These are phyloP conservation scores for Melipona bicolor DNA, from an alignment of 2,888 invertebrate genomes.

Conservation along the genomic window DNA sequence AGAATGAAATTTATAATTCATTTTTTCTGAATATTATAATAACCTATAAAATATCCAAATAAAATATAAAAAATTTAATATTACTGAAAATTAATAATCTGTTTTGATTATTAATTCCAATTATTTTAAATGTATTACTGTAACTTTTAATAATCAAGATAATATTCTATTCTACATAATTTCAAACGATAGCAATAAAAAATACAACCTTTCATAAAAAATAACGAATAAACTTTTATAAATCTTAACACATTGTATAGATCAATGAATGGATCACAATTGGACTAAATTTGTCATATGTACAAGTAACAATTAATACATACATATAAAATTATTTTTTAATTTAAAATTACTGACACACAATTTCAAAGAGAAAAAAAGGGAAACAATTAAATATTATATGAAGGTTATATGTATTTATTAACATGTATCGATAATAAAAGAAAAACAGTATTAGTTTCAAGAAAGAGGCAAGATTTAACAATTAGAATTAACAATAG, in stretches of 20 bases:
- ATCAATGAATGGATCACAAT: not conserved
- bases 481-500: no score
- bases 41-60: not conserved
- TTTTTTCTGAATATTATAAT: no score
- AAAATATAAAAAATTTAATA: not conserved
- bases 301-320: slow-evolving; percentile 2
- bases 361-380: not conserved
- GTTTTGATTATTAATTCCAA: not conserved
- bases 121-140: not conserved
- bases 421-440: not conserved
- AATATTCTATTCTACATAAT: not conserved
- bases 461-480: slow-evolving; percentile 9
- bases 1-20: not conserved
- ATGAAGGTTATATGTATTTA: not conserved
- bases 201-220: not conserved
- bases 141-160: not conserved
- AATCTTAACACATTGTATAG: not conserved
- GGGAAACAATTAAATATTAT: not conserved
- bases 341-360: not conserved
- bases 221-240: not conserved
- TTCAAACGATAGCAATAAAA: not conserved
- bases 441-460: not conserved
- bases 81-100: not conserved
- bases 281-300: not conserved
- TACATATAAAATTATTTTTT: not conserved